phyloP scores from a whole-genome alignment of 2,113 vertebrate genomes.

The Crotophaga sulcirostris region DNA sequence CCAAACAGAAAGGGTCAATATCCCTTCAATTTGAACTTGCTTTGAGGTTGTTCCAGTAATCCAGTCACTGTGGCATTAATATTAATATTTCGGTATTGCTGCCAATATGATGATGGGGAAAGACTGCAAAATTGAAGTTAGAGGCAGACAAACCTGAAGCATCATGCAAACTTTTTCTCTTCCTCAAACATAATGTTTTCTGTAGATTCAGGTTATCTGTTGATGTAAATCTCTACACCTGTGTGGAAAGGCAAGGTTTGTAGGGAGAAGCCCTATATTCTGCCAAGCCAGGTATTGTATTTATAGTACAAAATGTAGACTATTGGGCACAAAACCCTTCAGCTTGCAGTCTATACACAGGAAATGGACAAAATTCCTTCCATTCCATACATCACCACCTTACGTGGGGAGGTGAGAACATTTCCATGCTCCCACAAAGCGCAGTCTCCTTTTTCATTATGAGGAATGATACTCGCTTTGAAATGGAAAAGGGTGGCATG shows the following conservation, averaged over 20 bases:
- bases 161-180: background rate
- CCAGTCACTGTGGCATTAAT: background rate
- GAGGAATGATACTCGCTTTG: background rate
- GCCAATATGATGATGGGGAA: background rate
- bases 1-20: background rate
- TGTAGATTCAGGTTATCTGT: background rate
- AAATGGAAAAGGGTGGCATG: background rate
- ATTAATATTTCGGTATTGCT: background rate
- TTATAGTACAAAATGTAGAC: background rate
- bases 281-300: background rate
- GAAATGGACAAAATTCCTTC: background rate
- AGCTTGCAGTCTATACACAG: background rate
- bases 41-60: conserved; percentile 4
- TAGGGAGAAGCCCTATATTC: background rate
- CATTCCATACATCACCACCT: background rate
- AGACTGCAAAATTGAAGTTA: background rate
- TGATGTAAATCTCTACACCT: background rate
- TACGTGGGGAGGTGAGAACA: background rate
- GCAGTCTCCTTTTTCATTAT: background rate
- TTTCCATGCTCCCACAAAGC: background rate
- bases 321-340: background rate
- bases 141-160: background rate
- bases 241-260: background rate
- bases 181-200: background rate
- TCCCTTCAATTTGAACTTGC: background rate